Evolutionary conservation across 2,797 vertebrate species (phyloP), one percentile per base, ranked within the genome.

Genomic region (Bryconaethiops microstoma): DNA sequence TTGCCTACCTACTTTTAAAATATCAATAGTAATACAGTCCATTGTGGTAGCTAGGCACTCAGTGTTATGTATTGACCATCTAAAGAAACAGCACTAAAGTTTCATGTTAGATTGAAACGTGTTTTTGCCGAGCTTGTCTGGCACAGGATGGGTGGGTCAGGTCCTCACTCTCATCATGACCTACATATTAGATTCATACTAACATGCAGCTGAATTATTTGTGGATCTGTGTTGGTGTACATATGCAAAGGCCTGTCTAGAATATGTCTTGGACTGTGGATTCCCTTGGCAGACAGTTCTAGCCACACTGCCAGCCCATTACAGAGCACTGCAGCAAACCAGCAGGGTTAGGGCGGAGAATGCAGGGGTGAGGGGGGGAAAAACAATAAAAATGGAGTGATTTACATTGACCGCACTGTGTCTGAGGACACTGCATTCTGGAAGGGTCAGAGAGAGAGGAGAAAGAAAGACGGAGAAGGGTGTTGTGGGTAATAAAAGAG

Each of bases 381-480:
- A 80, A 80, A 89, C 86, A 90, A 89, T 89, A 91, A 92, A 92
- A 78, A 79, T 63, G 69, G 48, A 74, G 64, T 91, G 90, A 92
- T 93, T 91, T 92, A 92, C 92, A 84, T 91, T 83, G 83, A 88
- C 86, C 82, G 84, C 79, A 74, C 82, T 86, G 59, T 79, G 76
- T 59, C 77, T 78, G 88, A 89, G 86, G 88, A 90, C 88, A 52
- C 81, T 77, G 86, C 84, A 84, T 88, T 85, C 81, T 82, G 89
- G 87, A 84, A 80, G 87, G 84, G 85, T 62, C 70, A 83, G 77
- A 79, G 55, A 71, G 78, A 83, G 42, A 42, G 42, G 9, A 9
- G 64, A 63, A 84, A 70, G 79, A 78, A 52, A 16, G 74, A 74
- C 62, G 25, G 76, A 59, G 40, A 54, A 82, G 82, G 84, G 9